Evolutionary conservation across 2,888 invertebrate species (phyloP), one percentile per base, ranked within the genome.

Genomic region (Cephus rjabovi): DNA sequence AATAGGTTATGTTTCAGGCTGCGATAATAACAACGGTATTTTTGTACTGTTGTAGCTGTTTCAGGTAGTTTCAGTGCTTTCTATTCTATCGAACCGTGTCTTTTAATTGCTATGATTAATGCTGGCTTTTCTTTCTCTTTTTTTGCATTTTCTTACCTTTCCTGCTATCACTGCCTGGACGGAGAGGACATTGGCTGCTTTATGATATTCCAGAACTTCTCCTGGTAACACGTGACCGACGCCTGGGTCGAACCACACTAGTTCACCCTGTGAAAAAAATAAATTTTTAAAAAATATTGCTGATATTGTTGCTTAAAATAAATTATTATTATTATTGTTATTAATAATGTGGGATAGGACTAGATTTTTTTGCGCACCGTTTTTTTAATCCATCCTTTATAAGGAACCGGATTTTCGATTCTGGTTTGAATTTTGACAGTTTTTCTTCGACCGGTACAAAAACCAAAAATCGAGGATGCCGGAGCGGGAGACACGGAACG

Each of bases 241-340:
- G 71, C 97, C 97, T 74, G 97, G 96, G 92, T 98, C 97, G 93
- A 98, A 98, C 98, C 98, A 98, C 89, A 98, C 97, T 92, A 97
- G 94, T 92, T 98, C 97, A 80, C 98, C 97, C 93, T 91, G 85
- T 15, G 87, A 87, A 77, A 79, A 33, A 71, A 80, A 74, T 31
- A 78, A 79, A 79, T 6, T 23, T 23, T 40, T 40, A 6, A 33
- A 33, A 33, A 15, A 23, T 23, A 23, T 23, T 56, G 40, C 23
- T 23, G 40, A 56, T 56, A 23, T 56, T 56, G 15, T 23, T 56
- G 15, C 9, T 6, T 56, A 23, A 2, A 56, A 56, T 56, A 15
- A 56, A 56, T 56, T 40, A 1, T 15, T 40, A 4, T 40, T 12
- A 37, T 12, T 15, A 4, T 15, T 23, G 1, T 23, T 56, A 6